phyloP scores from a whole-genome alignment of 2,113 vertebrate species.

The Tor tambroides region DNA sequence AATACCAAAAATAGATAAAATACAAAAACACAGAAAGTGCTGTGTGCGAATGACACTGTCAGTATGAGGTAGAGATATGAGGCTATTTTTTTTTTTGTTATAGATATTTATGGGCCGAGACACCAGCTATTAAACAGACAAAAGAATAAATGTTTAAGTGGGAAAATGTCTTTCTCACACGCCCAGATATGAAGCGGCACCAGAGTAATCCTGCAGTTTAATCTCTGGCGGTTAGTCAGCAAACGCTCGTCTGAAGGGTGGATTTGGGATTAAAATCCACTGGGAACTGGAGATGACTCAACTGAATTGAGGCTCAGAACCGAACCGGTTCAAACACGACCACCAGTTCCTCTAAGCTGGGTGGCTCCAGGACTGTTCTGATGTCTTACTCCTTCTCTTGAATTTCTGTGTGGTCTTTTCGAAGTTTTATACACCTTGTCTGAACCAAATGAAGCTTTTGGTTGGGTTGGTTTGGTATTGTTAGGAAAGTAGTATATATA shows the following conservation, averaged over 20 bases:
- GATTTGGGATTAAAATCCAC: neutral
- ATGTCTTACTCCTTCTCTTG: neutral
- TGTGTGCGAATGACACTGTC: too few species aligned
- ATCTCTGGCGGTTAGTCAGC: neutral
- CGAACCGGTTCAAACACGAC: neutral
- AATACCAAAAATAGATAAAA: too few species aligned
- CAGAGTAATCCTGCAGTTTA: slow-evolving; percentile 19
- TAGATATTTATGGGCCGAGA: neutral
- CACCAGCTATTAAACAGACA: neutral
- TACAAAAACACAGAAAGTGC: too few species aligned
- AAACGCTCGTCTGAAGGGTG: neutral
- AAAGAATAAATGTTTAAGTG: neutral
- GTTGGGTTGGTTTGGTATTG: neutral
- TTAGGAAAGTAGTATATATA: too few species aligned
- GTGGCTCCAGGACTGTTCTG: neutral
- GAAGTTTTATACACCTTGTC: neutral
- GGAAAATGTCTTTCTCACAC: neutral
- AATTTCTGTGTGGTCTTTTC: neutral
- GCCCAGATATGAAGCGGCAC: neutral
- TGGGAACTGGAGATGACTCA: neutral
- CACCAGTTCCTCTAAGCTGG: neutral
- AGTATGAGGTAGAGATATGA: too few species aligned
- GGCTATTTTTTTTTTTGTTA: neutral
- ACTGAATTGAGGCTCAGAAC: neutral
- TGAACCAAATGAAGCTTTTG: neutral